phyloP scores from a whole-genome alignment of 1,140 invertebrate genomes.

The Brachionus asplanchnoidis region DNA sequence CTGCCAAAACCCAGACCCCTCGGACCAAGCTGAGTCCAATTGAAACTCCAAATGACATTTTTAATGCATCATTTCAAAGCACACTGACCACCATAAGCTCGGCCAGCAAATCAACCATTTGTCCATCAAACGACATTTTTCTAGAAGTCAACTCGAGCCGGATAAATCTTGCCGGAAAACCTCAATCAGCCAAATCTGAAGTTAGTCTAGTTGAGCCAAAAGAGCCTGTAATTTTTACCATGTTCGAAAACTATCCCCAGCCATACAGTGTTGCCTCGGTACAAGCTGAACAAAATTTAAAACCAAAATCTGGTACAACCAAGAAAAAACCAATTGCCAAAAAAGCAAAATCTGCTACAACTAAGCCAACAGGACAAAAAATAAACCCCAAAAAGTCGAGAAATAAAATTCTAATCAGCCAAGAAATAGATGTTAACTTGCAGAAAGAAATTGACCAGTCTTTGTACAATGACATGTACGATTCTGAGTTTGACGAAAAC shows the following conservation, averaged over 20 bases:
- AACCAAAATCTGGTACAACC: not conserved
- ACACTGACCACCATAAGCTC: not conserved
- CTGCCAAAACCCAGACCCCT: not conserved
- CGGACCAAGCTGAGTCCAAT: not conserved
- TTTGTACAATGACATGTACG: not conserved
- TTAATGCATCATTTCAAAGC: not conserved
- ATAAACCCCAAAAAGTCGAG: not conserved
- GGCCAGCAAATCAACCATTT: not conserved
- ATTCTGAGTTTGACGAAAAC: not conserved
- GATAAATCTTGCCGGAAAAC: not conserved
- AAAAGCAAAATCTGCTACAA: not conserved
- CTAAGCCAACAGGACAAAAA: not conserved
- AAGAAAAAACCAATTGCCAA: not conserved
- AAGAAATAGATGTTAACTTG: not conserved
- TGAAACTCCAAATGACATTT: not conserved
- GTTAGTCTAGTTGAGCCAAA: not conserved
- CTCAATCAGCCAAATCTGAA: not conserved
- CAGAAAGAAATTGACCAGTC: not conserved
- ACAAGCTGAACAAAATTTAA: not conserved
- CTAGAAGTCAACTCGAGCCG: not conserved
- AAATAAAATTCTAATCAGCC: conserved; percentile 3
- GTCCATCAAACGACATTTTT: not conserved
- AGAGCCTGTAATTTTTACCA: not conserved
- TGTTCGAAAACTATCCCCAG: conserved; percentile 4
- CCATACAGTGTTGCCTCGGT: not conserved